Evolutionary conservation across 1,140 invertebrate genomes (phyloP).

Genomic region (Spodoptera litura): DNA sequence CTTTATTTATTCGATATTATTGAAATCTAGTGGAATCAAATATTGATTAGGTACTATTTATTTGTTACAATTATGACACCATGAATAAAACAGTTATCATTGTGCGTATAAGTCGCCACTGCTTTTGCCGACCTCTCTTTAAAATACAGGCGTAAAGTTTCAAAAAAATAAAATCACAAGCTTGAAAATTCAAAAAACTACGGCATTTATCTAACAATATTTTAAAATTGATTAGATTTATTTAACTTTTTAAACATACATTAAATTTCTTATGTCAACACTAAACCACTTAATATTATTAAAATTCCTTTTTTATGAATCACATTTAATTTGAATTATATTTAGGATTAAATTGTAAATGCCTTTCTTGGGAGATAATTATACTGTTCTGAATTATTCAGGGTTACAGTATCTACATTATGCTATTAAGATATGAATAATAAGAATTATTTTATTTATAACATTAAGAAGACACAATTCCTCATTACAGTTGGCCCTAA

Average conservation of each 20-base stretch:
- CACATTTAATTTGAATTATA: slow-evolving; percentile 28
- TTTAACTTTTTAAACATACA: slow-evolving; percentile 7
- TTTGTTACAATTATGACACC: neutral
- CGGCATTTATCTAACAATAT: slow-evolving; percentile 3
- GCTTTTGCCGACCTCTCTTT: neutral
- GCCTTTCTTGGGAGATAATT: slow-evolving; percentile 16
- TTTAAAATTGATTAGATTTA: slow-evolving; percentile 15
- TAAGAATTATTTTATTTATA: slow-evolving; percentile 23
- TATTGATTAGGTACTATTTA: no score
- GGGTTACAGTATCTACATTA: slow-evolving; percentile 29
- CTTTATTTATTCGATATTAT: neutral
- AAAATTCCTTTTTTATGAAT: slow-evolving; percentile 35
- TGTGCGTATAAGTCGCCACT: slow-evolving; percentile 23
- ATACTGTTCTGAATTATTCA: slow-evolving; percentile 28
- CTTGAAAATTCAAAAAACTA: slow-evolving; percentile 6
- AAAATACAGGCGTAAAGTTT: slow-evolving; percentile 14
- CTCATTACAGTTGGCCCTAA: slow-evolving; percentile 33
- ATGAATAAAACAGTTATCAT: neutral
- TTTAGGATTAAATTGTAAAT: slow-evolving; percentile 36
- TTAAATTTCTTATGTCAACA: neutral
- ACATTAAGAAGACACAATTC: slow-evolving; percentile 36
- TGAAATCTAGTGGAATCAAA: no score
- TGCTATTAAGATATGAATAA: slow-evolving; percentile 38
- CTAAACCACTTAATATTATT: slow-evolving; percentile 20
- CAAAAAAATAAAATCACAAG: slow-evolving; percentile 25